Evolutionary conservation across 2,113 vertebrate genomes (phyloP), one percentile per base, ranked within the genome.

Genomic region (Marcusenius ussheri): DNA sequence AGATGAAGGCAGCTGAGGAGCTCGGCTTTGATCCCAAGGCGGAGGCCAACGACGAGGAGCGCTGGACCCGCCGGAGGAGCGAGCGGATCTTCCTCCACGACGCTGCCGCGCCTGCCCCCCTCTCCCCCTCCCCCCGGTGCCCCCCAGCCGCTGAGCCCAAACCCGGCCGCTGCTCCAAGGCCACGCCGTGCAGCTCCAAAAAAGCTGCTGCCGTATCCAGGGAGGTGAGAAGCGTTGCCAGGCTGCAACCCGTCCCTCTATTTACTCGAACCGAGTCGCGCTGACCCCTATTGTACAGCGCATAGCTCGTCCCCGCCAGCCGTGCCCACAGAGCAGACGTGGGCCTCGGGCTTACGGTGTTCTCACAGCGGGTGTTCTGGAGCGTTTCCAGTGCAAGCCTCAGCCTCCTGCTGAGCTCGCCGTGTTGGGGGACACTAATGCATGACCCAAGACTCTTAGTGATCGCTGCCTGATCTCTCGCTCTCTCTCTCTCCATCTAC

Each of bases 11-110:
- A 27, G 95, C 96, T 0, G 94, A 96, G 42, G 96, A 97, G 42
- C 89, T 97, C 8, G 97, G 96, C 95, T 97, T 97, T 0, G 98
- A 99, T 92, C 96, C 97, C 0, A 93, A 96, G 1, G 94, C 95
- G 0, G 97, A 97, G 91, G 93, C 95, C 93, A 98, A 97, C 0
- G 98, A 99, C 0, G 98, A 99, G 0, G 98, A 99, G 89, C 95
- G 96, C 62, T 99, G 98, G 98, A 97, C 95, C 0, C 95, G 98
- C 0, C 94, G 98, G 4, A 96, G 98, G 91, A 99, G 98, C 0
- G 98, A 99, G 91, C 96, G 98, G n/a, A 99, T 99, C 89, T 99
- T 99, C 93, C 97, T 99, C 39, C 98, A 99, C 0, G 98, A 98
- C 0, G 97, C 98, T 45, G 92, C 91, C 0, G 94, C 96, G 3